A percentile compares a stretch with the other conserved stretches of the same genome.
phyloP scores from a whole-genome alignment of 2,797 vertebrate species.

The Aythya fuligula region DNA sequence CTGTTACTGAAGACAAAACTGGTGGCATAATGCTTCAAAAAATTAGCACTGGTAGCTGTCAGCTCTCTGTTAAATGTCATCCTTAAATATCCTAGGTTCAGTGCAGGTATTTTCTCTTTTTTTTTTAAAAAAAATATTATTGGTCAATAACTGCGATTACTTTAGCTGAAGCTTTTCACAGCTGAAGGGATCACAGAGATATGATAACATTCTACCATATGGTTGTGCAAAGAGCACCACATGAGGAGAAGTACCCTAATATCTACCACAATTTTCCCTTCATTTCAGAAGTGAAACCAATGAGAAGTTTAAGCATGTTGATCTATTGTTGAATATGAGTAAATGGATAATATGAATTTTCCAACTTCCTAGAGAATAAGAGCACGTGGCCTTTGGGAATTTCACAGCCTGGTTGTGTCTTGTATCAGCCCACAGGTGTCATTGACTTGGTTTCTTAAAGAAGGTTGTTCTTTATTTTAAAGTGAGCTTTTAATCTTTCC shows the following conservation, averaged over 20 bases:
- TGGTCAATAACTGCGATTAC: not conserved
- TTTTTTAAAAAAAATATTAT: not conserved
- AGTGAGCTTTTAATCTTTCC: not conserved
- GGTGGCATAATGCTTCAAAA: not conserved
- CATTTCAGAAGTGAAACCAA: not conserved
- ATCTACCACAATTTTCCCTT: not conserved
- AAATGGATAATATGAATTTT: slow-evolving; percentile 13
- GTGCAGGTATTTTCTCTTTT: not conserved
- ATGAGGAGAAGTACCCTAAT: not conserved
- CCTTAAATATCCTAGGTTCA: not conserved
- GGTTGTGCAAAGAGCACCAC: not conserved
- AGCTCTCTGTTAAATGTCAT: not conserved
- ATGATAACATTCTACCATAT: not conserved
- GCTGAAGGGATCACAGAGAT: not conserved
- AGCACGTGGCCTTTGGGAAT: not conserved
- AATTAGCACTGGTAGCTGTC: not conserved
- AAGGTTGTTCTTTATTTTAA: not conserved
- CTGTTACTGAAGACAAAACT: not conserved
- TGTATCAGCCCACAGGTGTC: not conserved
- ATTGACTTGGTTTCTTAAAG: not conserved
- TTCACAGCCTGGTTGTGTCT: not conserved
- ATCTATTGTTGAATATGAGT: not conserved
- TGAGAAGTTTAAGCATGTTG: not conserved
- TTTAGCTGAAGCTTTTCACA: not conserved
- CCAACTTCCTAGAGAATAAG: not conserved